Base-by-base conservation (phyloP, 2,113 vertebrate genomes). In the Nesoenas mayeri region DNA sequence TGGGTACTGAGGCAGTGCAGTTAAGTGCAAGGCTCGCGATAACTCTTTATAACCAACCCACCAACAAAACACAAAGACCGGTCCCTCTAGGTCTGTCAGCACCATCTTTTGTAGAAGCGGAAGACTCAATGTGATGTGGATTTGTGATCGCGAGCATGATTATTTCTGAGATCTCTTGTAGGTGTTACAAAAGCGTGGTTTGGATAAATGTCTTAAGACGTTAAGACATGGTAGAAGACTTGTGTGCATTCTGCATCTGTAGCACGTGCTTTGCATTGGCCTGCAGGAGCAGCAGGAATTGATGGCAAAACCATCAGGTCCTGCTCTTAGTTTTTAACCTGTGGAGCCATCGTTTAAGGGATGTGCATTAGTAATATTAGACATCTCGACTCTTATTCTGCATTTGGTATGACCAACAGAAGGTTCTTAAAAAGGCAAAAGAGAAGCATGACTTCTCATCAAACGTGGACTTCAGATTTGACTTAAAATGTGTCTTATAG, bases 221-320 rank as follows among this genome's bases (percentile, higher is more conserved):
- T 47, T 44, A 44, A 15, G 42, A 44, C 42, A 7, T 44, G 42
- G 1, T 3, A 12, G 40, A 22, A 31, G 26, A 12, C 11, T 21
- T 44, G 2, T 2, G 0, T 13, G n/a, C 1, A 1, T 40, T 62
- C 6, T 47, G 72, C 32, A 36, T 36, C 42, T 26, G 28, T 11
- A 9, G 28, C 16, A 2, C 6, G 18, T 25, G 48, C 18, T 34
- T 57, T 67, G 57, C 36, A 3, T 54, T 54, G 36, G 12, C 32
- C 75, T 69, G 44, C 42, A 58, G 48, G 3, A 42, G 50, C 7
- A 67, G 21, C 58, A 38, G 1, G 7, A 60, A 50, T 40, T 1
- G 2, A 61, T 26, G 48, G 22, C 22, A 57, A 81, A 94, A 38
- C 17, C 58, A 8, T 10, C 7, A 28, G 53, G 21, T 1, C 3